phyloP scores from a whole-genome alignment of 2,797 vertebrate species.

The Sternarchorhynchus goeldii region DNA sequence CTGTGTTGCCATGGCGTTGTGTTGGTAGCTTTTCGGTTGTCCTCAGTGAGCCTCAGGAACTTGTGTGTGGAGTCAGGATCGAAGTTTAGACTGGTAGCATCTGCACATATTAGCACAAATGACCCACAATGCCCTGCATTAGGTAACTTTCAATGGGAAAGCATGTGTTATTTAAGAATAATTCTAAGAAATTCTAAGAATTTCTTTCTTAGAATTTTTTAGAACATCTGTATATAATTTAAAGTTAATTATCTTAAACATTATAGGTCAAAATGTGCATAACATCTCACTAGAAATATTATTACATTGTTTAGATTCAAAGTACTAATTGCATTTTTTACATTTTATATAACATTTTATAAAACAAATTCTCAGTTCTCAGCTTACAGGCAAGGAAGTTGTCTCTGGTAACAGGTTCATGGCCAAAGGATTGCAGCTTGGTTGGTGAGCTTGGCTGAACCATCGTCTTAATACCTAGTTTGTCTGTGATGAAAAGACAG shows the following conservation, averaged over 20 bases:
- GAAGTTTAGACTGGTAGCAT: conserved; percentile 62
- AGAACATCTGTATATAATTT: too few relatives aligned
- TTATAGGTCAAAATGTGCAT: too few relatives aligned
- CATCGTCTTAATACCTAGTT: conserved; percentile 75
- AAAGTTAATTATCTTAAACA: too few relatives aligned
- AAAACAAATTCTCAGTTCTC: neutral
- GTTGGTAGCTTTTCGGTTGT: conserved; percentile 81
- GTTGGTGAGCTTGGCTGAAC: conserved; percentile 65
- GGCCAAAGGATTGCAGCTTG: conserved; percentile 59
- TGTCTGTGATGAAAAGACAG: conserved; percentile 67
- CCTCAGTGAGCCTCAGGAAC: conserved; percentile 84
- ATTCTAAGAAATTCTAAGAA: too few relatives aligned
- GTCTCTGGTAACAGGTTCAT: conserved; percentile 63
- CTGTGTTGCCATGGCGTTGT: conserved; percentile 83
- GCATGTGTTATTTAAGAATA: too few relatives aligned
- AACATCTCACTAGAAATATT: too few relatives aligned
- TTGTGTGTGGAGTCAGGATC: conserved; percentile 78
- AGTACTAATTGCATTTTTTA: too few relatives aligned
- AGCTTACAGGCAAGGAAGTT: conserved; percentile 80
- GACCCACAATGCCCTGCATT: neutral
- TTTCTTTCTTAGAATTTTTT: too few relatives aligned
- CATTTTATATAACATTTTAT: neutral
- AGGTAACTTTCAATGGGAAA: too few relatives aligned
- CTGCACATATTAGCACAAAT: conserved; percentile 53
- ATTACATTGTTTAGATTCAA: too few relatives aligned